Base-by-base conservation (phyloP, 2,113 vertebrate species). In the Gnathonemus echidnorhynchus region DNA sequence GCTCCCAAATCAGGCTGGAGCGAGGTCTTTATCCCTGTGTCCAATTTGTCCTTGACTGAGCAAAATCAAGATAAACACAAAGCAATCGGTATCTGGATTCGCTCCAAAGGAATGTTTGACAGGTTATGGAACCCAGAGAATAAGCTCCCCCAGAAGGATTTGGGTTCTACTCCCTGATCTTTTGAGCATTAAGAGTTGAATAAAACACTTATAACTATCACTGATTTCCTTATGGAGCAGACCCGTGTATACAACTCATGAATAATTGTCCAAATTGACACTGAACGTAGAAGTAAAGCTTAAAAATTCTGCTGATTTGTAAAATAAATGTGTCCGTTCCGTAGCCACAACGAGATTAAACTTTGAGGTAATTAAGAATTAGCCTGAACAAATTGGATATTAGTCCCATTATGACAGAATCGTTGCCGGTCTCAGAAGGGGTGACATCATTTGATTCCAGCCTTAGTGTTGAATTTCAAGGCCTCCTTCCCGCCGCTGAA, bases 281-380 rank as follows among this genome's bases (percentile, higher is more conserved):
- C 83, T 49, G 83, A 80, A 49, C 45, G 1, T 49, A 49, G 45
- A 46, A 3, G 24, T 19, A 24, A 85, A 49, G 24, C 42, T 86
- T 86, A 46, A 24, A 46, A 86, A n/a, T 86, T 48, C 46, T 46
- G 83, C 83, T 49, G 83, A 86, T 49, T 86, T 46, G 46, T 49
- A 86, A 80, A 80, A 77, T 77, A 77, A 77, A 77, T 42, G 31
- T 80, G 74, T 42, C 74, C 35, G 74, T 80, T 80, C 31, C 17
- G 1, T 80, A 5, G 5, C 74, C 35, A 42, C 74, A 42, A 42
- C 35, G 35, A 80, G 74, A 80, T 80, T 80, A 80, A 48, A 49
- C 84, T 49, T 86, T 27, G n/a, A 86, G 84, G 45, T 49, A 86
- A 50, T 86, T 48, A 86, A 49, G 48, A 86, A 86, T 86, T 50